These are phyloP conservation scores for Megaceryle maxima DNA, from an alignment of 2,113 vertebrate genomes.

Conservation along the genomic window DNA sequence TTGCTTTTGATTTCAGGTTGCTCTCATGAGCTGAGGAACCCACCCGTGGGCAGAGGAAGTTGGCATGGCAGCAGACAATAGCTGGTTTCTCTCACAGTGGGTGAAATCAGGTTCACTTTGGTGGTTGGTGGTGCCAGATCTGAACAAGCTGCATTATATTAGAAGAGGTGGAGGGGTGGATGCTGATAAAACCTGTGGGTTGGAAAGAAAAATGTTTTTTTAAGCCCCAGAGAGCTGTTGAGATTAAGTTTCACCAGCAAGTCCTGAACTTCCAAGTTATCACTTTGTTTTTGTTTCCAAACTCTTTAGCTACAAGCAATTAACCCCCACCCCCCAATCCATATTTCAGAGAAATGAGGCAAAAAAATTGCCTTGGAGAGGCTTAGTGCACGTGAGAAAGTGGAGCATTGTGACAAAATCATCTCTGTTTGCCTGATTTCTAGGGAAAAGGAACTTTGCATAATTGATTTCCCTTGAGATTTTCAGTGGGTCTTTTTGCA, in stretches of 20 bases:
- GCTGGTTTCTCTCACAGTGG: neutral
- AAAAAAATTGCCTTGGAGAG: neutral
- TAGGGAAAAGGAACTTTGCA: neutral
- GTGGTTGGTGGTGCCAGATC: neutral
- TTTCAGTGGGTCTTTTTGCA: neutral
- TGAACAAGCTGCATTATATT: neutral
- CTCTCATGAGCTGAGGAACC: neutral
- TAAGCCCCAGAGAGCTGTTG: neutral
- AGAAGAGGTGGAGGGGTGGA: neutral
- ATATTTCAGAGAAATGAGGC: neutral
- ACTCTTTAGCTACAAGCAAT: neutral
- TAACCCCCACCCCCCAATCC: neutral
- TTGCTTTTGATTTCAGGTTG: neutral
- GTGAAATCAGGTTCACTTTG: neutral
- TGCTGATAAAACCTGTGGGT: neutral
- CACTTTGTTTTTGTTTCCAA: neutral
- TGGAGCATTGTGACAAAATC: accelerated
- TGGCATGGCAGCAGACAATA: neutral
- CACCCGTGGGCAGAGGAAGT: neutral
- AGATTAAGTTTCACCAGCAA: neutral
- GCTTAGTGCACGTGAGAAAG: neutral
- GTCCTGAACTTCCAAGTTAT: neutral
- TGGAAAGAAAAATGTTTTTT: neutral
- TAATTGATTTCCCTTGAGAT: neutral
- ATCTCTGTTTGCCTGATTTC: neutral